Evolutionary conservation across 2,113 vertebrate genomes (phyloP).

Genomic region (Cyprinodon brontotheroides): DNA sequence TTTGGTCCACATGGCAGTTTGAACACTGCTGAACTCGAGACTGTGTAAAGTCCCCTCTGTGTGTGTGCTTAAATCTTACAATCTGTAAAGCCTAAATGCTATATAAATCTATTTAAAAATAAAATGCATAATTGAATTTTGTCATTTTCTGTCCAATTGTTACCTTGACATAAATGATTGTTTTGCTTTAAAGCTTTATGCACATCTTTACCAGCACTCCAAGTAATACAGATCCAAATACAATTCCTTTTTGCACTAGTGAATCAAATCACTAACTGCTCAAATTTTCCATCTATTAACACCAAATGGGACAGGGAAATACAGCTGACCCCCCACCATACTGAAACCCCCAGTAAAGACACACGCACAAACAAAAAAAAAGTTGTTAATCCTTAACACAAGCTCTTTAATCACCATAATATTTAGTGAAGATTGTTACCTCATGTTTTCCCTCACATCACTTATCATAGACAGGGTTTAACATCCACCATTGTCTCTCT

Average conservation of each 20-base stretch:
- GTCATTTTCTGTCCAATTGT: too few relatives aligned
- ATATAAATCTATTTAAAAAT: too few relatives aligned
- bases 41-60: not conserved
- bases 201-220: not conserved
- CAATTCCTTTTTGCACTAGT: not conserved
- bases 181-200: not conserved
- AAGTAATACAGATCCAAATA: not conserved
- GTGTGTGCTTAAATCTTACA: not conserved
- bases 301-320: not conserved
- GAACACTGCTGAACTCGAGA: not conserved
- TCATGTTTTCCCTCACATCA: not conserved
- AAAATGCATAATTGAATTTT: too few relatives aligned
- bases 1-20: not conserved
- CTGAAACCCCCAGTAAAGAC: too few relatives aligned
- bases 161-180: not conserved
- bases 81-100: not conserved
- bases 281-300: not conserved
- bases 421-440: not conserved
- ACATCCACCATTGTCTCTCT: not conserved
- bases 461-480: not conserved
- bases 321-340: too few relatives aligned
- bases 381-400: not conserved
- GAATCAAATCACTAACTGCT: not conserved
- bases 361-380: not conserved
- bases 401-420: not conserved